These are phyloP conservation scores for Nasonia longicornis DNA, from an alignment of 1,140 invertebrate species.

Conservation along the genomic window DNA sequence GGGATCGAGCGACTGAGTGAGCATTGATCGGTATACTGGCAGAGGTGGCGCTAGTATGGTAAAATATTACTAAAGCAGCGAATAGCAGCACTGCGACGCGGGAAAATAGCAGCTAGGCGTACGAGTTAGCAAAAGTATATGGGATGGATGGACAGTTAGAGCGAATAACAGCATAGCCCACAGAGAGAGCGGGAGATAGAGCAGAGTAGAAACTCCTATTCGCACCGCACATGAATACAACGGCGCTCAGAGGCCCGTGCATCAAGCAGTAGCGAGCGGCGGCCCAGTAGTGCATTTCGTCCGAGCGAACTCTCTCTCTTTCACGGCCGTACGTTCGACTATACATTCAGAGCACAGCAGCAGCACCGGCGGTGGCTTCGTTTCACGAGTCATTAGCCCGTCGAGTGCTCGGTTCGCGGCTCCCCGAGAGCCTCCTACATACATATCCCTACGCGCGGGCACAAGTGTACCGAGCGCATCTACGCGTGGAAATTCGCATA, in stretches of 20 bases:
- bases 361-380: slow-evolving; percentile 48
- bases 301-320: neutral
- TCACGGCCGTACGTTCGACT: neutral
- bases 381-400: slow-evolving; percentile 62
- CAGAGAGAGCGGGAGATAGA: neutral
- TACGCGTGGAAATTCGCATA: slow-evolving; percentile 54
- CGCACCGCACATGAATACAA: slow-evolving; percentile 2
- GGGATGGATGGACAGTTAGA: neutral
- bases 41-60: too few species aligned
- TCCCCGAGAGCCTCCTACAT: slow-evolving; percentile 37
- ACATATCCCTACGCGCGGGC: neutral
- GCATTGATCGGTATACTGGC: neutral
- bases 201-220: neutral
- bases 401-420: slow-evolving; percentile 50
- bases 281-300: neutral
- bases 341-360: neutral
- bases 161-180: neutral
- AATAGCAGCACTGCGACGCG: neutral
- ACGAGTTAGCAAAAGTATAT: neutral
- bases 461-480: slow-evolving; percentile 40
- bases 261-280: neutral
- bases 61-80: too few species aligned
- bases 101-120: neutral
- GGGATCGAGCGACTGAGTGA: neutral
- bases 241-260: neutral